These are phyloP conservation scores for Protonemura montana DNA, from an alignment of 2,888 invertebrate genomes.

Conservation along the genomic window DNA sequence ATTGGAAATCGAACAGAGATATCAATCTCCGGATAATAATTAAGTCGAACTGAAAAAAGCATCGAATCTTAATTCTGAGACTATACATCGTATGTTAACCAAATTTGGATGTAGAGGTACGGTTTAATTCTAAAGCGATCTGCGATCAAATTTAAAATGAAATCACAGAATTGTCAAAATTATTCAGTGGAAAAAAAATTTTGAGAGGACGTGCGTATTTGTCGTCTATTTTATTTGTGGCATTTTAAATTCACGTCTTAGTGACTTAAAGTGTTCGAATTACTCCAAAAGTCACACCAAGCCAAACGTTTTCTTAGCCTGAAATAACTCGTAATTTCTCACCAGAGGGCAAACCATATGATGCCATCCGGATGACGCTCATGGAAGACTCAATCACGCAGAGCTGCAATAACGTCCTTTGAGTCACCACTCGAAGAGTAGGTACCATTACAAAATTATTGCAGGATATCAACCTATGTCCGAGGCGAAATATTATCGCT, in stretches of 20 bases:
- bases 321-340: slow-evolving; percentile 35
- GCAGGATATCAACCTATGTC: slow-evolving; percentile 26
- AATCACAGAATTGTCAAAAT: too few species aligned
- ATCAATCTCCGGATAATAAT: slow-evolving; percentile 31
- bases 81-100: neutral
- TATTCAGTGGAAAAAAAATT: too few species aligned
- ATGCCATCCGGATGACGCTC: neutral
- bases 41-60: neutral
- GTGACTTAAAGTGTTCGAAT: neutral
- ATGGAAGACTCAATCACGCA: neutral
- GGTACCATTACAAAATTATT: neutral
- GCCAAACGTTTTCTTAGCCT: neutral
- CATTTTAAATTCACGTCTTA: neutral
- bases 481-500: neutral
- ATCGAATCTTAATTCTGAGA: neutral
- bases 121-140: neutral
- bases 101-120: neutral
- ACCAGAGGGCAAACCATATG: neutral
- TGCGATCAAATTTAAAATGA: too few species aligned
- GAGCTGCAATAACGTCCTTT: neutral
- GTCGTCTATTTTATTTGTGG: neutral
- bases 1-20: slow-evolving; percentile 34
- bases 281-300: neutral
- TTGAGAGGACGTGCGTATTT: too few species aligned
- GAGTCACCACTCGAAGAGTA: neutral